Percentiles rank a stretch among this genome's conserved stretches.
Conservation (phyloP, 2,113 vertebrate species). For the Taxidea taxus region DNA sequence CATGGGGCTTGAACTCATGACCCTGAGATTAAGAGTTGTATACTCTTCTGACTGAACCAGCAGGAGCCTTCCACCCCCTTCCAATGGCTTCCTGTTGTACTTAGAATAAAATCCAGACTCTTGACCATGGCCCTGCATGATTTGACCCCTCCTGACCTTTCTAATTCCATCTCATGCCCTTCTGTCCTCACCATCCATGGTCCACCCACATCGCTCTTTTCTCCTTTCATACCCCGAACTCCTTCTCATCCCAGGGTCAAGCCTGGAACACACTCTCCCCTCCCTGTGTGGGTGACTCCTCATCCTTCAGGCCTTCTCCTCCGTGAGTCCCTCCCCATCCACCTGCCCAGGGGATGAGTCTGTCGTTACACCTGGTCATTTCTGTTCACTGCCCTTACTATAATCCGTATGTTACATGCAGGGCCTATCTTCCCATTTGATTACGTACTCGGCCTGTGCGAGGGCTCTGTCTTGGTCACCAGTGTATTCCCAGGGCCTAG, state of each 20-base stretch:
- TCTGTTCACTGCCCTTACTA: not conserved
- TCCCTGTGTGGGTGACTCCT: not conserved
- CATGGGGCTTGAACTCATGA: not conserved
- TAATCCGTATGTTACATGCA: not conserved
- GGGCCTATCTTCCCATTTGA: not conserved
- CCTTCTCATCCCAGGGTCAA: not conserved
- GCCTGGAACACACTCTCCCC: not conserved
- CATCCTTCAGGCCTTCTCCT: not conserved
- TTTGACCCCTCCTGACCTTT: not conserved
- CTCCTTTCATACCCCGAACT: not conserved
- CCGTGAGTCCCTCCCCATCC: not conserved
- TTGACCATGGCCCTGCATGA: not conserved
- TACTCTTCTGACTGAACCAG: not conserved
- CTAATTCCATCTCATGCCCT: too few relatives aligned
- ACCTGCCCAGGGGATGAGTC: not conserved
- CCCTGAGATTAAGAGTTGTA: not conserved
- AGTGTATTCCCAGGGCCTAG: not conserved
- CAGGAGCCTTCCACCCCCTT: not conserved
- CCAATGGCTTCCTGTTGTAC: not conserved
- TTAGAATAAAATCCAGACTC: not conserved
- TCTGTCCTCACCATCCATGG: rapidly evolving
- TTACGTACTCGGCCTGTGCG: not conserved
- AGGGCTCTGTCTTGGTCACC: not conserved
- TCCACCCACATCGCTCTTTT: not conserved
- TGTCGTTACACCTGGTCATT: not conserved